Percentiles rank a stretch among this genome's conserved stretches.
Evolutionary conservation across 2,113 vertebrate species (phyloP).

Genomic region (Polyodon spathula): DNA sequence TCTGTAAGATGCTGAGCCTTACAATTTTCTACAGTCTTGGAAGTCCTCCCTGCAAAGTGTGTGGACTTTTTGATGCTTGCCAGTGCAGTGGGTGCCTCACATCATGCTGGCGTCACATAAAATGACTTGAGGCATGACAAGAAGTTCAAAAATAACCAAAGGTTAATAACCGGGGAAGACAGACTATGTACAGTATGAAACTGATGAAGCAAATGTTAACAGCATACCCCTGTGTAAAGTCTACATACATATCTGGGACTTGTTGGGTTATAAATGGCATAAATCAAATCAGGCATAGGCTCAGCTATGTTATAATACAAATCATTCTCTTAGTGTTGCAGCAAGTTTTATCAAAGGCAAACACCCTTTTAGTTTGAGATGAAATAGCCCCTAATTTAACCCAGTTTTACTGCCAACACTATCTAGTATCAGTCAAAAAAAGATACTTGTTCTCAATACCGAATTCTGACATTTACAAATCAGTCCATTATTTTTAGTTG

Average conservation of each 20-base stretch:
- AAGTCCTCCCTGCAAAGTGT: conserved; percentile 6
- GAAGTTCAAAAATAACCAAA: conserved; percentile 47
- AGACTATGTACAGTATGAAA: conserved; percentile 18
- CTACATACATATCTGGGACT: conserved; percentile 30
- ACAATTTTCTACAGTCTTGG: conserved; percentile 16
- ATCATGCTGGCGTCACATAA: conserved; percentile 27
- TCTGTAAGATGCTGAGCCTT: conserved; percentile 43
- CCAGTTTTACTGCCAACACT: too few species aligned
- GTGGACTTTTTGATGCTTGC: conserved; percentile 33
- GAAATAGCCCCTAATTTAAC: too few species aligned
- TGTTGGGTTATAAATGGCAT: conserved; percentile 21
- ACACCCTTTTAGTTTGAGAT: too few species aligned
- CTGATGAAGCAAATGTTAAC: conserved; percentile 35
- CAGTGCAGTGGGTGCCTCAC: conserved; percentile 24
- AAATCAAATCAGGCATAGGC: conserved; percentile 24
- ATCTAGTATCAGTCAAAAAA: too few species aligned
- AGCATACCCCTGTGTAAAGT: conserved; percentile 20
- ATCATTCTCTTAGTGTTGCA: too few species aligned
- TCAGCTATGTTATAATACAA: too few species aligned
- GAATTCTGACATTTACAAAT: too few species aligned
- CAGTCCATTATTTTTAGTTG: too few species aligned
- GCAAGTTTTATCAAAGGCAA: too few species aligned
- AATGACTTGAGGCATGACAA: conserved; percentile 31
- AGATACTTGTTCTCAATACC: too few species aligned
- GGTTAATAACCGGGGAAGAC: conserved; percentile 39